Base-by-base conservation (phyloP, 30 jellyfish, hydroid and myxozoan species). In the Cassiopea andromeda region DNA sequence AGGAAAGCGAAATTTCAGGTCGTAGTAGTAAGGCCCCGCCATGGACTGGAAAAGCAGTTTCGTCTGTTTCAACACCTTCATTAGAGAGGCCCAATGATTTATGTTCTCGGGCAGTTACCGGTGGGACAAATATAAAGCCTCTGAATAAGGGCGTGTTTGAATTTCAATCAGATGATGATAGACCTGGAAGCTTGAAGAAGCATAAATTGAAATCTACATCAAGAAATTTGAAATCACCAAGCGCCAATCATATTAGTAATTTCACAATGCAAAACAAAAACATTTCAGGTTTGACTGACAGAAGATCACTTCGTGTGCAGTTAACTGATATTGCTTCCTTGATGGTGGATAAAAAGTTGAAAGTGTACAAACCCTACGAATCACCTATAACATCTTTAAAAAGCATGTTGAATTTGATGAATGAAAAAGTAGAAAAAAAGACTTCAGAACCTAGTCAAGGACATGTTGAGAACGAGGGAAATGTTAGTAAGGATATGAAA, bases 281-380 rank as follows among this genome's bases (percentile, higher is more conserved):
- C 73, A 9, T 9, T 64, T 64, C 27, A 64, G 73, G 15, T 70
- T 70, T 54, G 5, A 15, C 14, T 70, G 50, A 54, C 18, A 70
- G 79, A 27, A n/a, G 79, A 6, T 43, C 49, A 18, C 79, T 54
- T 16, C 79, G 79, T 70, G 79, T 70, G 16, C 49, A 70, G 50
- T 43, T 70, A 18, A 43, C 79, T 4, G 79, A 70, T 7, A 70
- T 70, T 43, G 49, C 79, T 54, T 70, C 79, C 38, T 1, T 70
- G 5, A 70, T 70, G 49, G 7, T 38, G 27, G 79, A 19, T 7
- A n/a, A 43, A 70, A 54, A 16, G 27, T 1, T 19, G 7, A 43
- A 70, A 1, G 49, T 70, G 18, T 70, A 18, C 27, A 70, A 6
- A 70, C 79, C 79, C 2, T 70, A 70, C 27, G 54, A 70, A 70